Evolutionary conservation across 2,113 vertebrate genomes (phyloP).

Genomic region (Corvus cornix): DNA sequence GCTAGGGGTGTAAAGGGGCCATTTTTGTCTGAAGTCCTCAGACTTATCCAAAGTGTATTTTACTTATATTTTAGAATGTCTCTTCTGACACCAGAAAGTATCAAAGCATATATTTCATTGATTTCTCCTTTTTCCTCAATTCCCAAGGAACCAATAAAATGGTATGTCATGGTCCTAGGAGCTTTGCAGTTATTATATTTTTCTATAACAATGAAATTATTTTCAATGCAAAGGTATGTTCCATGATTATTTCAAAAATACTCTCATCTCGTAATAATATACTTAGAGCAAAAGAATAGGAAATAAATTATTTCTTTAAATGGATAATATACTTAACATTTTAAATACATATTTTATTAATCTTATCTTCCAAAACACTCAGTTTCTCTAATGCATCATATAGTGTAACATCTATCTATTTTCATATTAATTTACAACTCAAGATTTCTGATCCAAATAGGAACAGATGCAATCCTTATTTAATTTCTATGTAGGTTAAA

Average conservation of each 20-base stretch:
- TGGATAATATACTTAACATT: neutral
- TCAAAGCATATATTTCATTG: rapidly evolving
- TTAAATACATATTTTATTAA: neutral
- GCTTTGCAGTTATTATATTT: neutral
- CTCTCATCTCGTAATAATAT: neutral
- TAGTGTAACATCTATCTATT: neutral
- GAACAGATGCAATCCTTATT: neutral
- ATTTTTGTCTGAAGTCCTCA: neutral
- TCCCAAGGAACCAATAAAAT: neutral
- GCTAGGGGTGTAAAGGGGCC: neutral
- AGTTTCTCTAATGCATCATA: neutral
- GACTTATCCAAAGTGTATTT: neutral
- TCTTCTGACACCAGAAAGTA: neutral
- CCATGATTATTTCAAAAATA: neutral
- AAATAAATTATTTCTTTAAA: neutral
- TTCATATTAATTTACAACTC: neutral
- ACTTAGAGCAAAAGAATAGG: neutral
- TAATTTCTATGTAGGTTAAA: neutral
- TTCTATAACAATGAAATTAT: neutral
- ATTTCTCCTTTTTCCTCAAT: neutral
- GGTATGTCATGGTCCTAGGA: neutral
- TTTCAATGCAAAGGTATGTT: neutral
- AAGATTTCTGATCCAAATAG: neutral
- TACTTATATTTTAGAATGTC: neutral
- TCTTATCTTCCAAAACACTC: neutral